Percentiles rank a stretch among this genome's conserved stretches.
phyloP scores from a whole-genome alignment of 2,797 vertebrate genomes.

The Sorex maritimensis region DNA sequence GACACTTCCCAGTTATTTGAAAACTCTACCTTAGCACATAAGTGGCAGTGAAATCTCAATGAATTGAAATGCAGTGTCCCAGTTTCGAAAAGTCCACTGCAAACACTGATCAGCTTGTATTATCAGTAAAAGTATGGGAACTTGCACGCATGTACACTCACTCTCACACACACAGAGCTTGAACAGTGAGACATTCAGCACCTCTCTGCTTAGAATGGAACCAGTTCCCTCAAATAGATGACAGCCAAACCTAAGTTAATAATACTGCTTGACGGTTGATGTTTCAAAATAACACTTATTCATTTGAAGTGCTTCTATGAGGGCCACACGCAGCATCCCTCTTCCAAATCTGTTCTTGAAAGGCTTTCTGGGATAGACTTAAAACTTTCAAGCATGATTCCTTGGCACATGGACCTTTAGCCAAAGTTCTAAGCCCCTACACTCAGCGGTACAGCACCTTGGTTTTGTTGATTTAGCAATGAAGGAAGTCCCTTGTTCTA shows the following conservation, averaged over 20 bases:
- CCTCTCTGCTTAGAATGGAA: neutral
- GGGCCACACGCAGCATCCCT: conserved; percentile 17
- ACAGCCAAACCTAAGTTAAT: conserved; percentile 25
- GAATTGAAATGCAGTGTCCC: conserved; percentile 58
- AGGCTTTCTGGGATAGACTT: neutral
- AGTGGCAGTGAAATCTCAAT: conserved; percentile 53
- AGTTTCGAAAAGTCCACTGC: conserved; percentile 37
- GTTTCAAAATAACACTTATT: conserved; percentile 29
- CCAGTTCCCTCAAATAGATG: neutral
- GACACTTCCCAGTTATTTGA: conserved; percentile 36
- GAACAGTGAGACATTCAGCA: conserved; percentile 24
- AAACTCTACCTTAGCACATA: conserved; percentile 58
- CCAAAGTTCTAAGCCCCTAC: conserved; percentile 12
- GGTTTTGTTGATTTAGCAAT: neutral
- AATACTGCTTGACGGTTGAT: neutral
- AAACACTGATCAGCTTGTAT: conserved; percentile 18
- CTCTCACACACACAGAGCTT: neutral
- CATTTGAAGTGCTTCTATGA: conserved; percentile 38
- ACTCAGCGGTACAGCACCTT: neutral
- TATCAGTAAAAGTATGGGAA: conserved; percentile 59
- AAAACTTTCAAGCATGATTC: conserved; percentile 9
- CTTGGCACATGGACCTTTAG: conserved; percentile 1
- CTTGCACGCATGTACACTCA: neutral
- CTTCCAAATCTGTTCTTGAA: conserved; percentile 3
- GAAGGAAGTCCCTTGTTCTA: neutral